Conservation (phyloP, 2,888 invertebrate species). For the Aporophyla nigra region DNA sequence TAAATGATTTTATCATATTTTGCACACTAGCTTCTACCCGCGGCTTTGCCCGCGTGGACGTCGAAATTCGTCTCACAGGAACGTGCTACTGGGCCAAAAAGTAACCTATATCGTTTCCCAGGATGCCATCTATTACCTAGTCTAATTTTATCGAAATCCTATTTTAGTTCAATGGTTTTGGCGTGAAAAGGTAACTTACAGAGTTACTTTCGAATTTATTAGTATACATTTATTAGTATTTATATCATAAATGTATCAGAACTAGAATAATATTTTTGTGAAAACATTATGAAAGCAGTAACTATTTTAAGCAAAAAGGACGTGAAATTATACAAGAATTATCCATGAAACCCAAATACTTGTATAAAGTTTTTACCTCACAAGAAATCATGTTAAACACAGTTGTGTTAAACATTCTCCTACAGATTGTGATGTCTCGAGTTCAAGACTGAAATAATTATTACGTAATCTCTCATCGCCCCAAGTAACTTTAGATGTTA, state of each 20-base stretch:
- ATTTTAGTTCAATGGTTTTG: too few relatives aligned
- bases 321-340: not conserved
- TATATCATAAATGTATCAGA: not conserved
- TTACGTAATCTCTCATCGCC: not conserved
- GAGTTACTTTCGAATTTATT: too few relatives aligned
- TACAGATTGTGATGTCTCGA: not conserved
- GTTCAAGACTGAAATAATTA: conserved; percentile 22
- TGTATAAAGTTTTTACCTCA: not conserved
- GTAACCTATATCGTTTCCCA: too few relatives aligned
- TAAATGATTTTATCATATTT: not conserved
- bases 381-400: not conserved
- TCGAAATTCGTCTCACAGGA: too few relatives aligned
- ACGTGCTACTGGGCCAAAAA: too few relatives aligned
- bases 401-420: not conserved
- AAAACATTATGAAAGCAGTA: not conserved
- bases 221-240: too few relatives aligned
- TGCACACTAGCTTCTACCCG: not conserved
- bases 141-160: too few relatives aligned
- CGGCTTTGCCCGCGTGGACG: too few relatives aligned
- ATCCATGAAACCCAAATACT: not conserved
- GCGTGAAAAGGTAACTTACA: too few relatives aligned
- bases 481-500: conserved; percentile 19
- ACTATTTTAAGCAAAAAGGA: not conserved
- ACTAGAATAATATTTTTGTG: not conserved
- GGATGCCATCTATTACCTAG: too few relatives aligned